These are phyloP conservation scores for Cliona cf. orientalis DNA, from an alignment of 37 sponge, comb jelly and placozoan species.

Conservation along the genomic window DNA sequence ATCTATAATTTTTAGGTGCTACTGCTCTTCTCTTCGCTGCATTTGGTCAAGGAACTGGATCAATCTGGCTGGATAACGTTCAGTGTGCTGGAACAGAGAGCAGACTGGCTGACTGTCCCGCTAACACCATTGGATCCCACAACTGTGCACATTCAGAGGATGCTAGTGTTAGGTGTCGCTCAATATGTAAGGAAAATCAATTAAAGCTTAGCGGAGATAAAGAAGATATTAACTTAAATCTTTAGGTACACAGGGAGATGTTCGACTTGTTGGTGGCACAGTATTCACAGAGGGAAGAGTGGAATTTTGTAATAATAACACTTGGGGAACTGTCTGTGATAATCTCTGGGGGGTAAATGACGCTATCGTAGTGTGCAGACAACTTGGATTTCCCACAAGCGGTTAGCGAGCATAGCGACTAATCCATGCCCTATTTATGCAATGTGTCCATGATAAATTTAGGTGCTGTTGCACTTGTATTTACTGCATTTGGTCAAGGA, in stretches of 20 bases:
- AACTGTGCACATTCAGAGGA: conserved; percentile 38
- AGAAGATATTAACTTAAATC: background rate
- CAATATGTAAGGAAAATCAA: background rate
- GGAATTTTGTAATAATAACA: conserved; percentile 9
- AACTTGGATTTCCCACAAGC: conserved; percentile 3
- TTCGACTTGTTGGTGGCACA: conserved; percentile 15
- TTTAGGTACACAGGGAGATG: background rate
- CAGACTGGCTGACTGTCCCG: conserved; percentile 25
- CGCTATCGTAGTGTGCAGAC: conserved; percentile 7
- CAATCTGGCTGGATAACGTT: conserved; percentile 35
- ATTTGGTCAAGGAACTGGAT: conserved; percentile 40
- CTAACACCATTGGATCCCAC: conserved; percentile 23
- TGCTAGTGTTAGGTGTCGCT: conserved; percentile 26
- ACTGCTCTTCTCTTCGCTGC: conserved; percentile 4
- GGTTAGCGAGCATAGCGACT: no score
- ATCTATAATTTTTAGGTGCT: background rate
- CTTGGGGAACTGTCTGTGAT: background rate
- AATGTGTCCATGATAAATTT: no score
- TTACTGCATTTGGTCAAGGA: no score
- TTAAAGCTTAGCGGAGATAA: background rate
- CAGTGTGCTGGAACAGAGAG: conserved; percentile 30
- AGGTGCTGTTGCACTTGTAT: no score
- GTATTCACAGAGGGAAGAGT: conserved; percentile 1
- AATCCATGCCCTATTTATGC: no score
- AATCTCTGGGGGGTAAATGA: background rate